These are phyloP conservation scores for Symphodus melops DNA, from an alignment of 2,113 vertebrate species.

Conservation along the genomic window DNA sequence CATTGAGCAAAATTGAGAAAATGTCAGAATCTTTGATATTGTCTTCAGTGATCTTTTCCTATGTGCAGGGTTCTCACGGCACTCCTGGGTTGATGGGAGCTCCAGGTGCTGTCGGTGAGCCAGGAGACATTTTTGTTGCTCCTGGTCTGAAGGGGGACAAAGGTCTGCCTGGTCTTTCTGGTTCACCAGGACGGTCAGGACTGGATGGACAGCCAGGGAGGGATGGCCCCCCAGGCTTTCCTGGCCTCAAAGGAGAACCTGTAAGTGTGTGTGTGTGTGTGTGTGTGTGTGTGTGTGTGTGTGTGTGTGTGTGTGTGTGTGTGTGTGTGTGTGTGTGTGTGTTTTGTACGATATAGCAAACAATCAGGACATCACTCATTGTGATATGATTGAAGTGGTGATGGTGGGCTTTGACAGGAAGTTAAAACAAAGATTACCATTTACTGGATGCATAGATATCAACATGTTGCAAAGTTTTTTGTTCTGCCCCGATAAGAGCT, in stretches of 20 bases:
- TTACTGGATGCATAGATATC: no score
- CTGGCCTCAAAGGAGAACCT: slow-evolving; percentile 90
- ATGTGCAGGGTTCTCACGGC: slow-evolving; percentile 86
- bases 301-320: no score
- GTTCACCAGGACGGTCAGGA: slow-evolving; percentile 86
- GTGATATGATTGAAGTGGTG: neutral
- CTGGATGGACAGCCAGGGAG: slow-evolving; percentile 87
- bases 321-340: no score
- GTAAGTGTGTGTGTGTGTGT: slow-evolving; percentile 86
- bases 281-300: no score
- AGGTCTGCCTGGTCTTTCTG: slow-evolving; percentile 86
- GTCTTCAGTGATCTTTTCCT: neutral
- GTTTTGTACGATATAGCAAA: neutral
- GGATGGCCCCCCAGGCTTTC: slow-evolving; percentile 87
- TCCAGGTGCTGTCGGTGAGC: slow-evolving; percentile 92
- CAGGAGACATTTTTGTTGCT: slow-evolving; percentile 89
- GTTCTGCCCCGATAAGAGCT: no score
- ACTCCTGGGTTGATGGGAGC: slow-evolving; percentile 86
- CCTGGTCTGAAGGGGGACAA: slow-evolving; percentile 91
- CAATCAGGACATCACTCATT: neutral
- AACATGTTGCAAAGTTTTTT: no score
- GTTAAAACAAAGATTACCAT: no score
- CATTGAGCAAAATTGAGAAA: neutral
- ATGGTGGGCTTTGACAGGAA: no score
- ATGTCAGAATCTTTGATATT: neutral